Conservation (phyloP, 2,113 vertebrate species). For the Melanerpes formicivorus region DNA sequence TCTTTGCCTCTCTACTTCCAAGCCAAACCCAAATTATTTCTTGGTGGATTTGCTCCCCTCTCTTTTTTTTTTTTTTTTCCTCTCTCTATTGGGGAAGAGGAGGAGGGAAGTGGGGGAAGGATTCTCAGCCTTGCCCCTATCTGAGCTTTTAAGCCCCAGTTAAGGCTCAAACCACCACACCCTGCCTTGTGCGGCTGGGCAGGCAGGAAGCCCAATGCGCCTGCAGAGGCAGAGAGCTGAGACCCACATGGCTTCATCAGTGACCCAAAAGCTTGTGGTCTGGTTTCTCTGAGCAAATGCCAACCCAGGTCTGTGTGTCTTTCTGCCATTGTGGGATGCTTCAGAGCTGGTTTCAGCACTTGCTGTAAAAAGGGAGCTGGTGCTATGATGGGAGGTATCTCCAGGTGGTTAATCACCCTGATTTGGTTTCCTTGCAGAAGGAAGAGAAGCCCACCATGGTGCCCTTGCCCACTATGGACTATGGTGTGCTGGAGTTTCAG, state of each 20-base stretch:
- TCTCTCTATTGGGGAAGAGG: too few relatives aligned
- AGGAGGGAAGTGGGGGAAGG: too few relatives aligned
- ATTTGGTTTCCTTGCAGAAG: neutral
- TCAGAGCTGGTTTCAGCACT: neutral
- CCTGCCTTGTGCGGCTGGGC: rapidly evolving
- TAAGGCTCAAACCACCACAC: too few relatives aligned
- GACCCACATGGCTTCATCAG: rapidly evolving
- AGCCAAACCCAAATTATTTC: too few relatives aligned
- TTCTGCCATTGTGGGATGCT: neutral
- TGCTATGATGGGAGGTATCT: neutral
- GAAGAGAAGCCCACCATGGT: neutral
- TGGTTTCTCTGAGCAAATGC: neutral
- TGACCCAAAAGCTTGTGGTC: neutral
- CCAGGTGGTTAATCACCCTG: rapidly evolving
- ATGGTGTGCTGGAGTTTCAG: slow-evolving; percentile 76
- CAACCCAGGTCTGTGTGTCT: neutral
- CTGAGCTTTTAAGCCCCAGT: too few relatives aligned
- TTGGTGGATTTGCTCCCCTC: too few relatives aligned
- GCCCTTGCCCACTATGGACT: slow-evolving; percentile 66
- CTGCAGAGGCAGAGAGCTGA: neutral
- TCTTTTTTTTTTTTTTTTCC: too few relatives aligned
- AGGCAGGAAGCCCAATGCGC: neutral
- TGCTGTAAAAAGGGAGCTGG: neutral
- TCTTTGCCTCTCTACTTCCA: too few relatives aligned
- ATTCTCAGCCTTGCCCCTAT: too few relatives aligned